These are phyloP conservation scores for Okamejei kenojei DNA, from an alignment of 2,797 vertebrate genomes.

Conservation along the genomic window DNA sequence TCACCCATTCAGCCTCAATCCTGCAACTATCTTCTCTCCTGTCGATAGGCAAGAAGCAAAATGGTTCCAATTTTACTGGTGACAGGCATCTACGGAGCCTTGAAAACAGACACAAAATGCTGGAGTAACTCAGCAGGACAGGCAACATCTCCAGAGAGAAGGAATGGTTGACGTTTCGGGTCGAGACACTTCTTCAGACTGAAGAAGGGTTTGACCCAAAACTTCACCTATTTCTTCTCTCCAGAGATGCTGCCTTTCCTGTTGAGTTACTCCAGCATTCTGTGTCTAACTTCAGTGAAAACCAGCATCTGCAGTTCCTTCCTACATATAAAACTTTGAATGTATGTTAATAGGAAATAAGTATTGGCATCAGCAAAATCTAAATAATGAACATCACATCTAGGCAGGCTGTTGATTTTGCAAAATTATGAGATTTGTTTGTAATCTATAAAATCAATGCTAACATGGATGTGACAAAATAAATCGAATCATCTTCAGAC, in stretches of 20 bases:
- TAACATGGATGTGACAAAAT: background rate
- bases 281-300: too few relatives aligned
- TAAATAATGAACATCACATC: background rate
- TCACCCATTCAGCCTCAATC: background rate
- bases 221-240: too few relatives aligned
- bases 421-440: background rate
- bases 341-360: background rate
- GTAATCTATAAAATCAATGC: constrained; percentile 14
- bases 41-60: background rate
- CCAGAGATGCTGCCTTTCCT: too few relatives aligned
- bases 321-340: too few relatives aligned
- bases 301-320: too few relatives aligned
- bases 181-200: too few relatives aligned
- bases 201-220: too few relatives aligned
- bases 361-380: background rate
- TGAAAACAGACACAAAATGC: too few relatives aligned
- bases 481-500: background rate
- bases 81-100: background rate
- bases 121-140: too few relatives aligned
- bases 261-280: too few relatives aligned
- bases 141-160: too few relatives aligned
- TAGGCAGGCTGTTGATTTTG: background rate
- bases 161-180: too few relatives aligned
- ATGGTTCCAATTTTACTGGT: background rate
- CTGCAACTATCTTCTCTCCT: background rate